These are phyloP conservation scores for Coptotermes formosanus DNA, from an alignment of 1,140 invertebrate genomes.

Conservation along the genomic window DNA sequence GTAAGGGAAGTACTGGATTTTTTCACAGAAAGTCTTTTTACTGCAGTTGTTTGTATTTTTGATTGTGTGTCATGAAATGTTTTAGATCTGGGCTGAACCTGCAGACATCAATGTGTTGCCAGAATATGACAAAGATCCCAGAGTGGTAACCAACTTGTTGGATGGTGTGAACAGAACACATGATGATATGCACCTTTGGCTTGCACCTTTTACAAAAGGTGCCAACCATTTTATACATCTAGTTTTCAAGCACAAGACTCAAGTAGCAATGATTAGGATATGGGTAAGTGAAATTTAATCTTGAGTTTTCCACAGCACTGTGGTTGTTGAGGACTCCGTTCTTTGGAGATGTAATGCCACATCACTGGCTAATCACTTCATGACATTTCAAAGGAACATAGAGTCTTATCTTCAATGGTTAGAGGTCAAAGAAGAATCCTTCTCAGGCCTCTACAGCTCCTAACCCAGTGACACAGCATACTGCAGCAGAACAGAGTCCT, in stretches of 20 bases:
- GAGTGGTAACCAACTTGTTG: constrained; percentile 62
- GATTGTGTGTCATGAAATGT: constrained; percentile 25
- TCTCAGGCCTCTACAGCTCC: too few relatives aligned
- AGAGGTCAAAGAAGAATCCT: too few relatives aligned
- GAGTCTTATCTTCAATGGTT: too few relatives aligned
- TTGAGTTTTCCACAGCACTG: neutral
- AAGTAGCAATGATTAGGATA: constrained; percentile 70
- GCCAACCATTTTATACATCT: constrained; percentile 60
- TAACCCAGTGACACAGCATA: too few relatives aligned
- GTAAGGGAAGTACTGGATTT: neutral
- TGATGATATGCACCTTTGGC: constrained; percentile 76
- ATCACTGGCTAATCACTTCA: too few relatives aligned
- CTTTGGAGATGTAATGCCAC: too few relatives aligned
- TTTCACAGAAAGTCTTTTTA: neutral
- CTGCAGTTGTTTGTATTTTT: neutral
- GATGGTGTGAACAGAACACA: constrained; percentile 71
- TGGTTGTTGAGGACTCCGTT: too few relatives aligned
- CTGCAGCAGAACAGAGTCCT: too few relatives aligned
- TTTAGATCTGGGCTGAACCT: constrained; percentile 58
- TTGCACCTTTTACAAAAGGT: constrained; percentile 60
- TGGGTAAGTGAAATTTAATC: constrained; percentile 61
- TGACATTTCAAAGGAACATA: too few relatives aligned
- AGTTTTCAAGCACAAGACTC: constrained; percentile 55
- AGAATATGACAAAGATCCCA: constrained; percentile 58
- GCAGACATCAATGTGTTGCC: constrained; percentile 60